Evolutionary conservation across 2,113 vertebrate genomes (phyloP).

Genomic region (Romanogobio albipinnatus): DNA sequence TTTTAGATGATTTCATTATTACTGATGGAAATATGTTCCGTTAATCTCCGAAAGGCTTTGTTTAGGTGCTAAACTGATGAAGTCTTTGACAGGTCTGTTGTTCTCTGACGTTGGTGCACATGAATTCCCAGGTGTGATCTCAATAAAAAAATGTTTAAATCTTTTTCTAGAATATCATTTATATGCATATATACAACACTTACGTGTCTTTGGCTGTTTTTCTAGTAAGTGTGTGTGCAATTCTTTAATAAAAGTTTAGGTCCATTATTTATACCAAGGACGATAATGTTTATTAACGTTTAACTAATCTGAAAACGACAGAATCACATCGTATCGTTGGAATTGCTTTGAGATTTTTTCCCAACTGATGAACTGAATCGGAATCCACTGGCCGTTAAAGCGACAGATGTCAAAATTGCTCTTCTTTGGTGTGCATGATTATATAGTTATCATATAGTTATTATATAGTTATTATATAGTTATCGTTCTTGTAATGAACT

Average conservation of each 20-base stretch:
- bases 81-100: not conserved
- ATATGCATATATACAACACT: not conserved
- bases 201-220: not conserved
- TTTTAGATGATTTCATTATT: not conserved
- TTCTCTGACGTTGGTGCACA: not conserved
- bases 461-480: no score
- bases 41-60: not conserved
- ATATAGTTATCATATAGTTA: no score
- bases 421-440: no score
- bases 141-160: slow-evolving; percentile 38
- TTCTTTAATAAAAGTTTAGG: not conserved
- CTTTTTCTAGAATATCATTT: not conserved
- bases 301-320: no score
- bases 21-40: not conserved
- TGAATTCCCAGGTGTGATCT: slow-evolving; percentile 31
- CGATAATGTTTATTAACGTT: no score
- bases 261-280: no score
- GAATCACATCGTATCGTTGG: no score
- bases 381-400: no score
- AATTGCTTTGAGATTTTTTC: no score
- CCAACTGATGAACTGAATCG: no score
- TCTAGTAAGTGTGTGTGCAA: not conserved
- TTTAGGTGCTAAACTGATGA: not conserved
- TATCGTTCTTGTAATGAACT: no score
- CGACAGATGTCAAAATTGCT: no score